Evolutionary conservation across 1,140 invertebrate genomes (phyloP), one percentile per base, ranked within the genome.

Genomic region (Dolichoris vasculosae): DNA sequence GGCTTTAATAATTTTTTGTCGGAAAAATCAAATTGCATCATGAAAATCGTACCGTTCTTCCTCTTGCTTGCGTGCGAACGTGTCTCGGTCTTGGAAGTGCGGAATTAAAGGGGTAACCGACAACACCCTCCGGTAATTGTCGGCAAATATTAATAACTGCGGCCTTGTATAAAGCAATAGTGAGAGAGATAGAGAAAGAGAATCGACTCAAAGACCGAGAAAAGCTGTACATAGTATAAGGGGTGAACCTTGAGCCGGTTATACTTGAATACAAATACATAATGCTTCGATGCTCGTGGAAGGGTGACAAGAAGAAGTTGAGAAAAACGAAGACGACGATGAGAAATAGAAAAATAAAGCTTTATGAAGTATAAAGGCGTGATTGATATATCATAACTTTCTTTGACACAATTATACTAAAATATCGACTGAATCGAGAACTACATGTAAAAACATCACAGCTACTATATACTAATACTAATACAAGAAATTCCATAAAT

Each of bases 71-170:
- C 35, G 43, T 35, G 76, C 64, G 88, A 90, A 92, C 90, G 91
- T 92, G 92, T 93, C 90, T 91, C 87, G 88, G 88, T 88, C 83
- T 88, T 69, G 80, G 84, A 83, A 86, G 86, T 82, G 84, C 87
- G 90, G 90, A 90, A 92, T 93, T 92, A 91, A 92, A 91, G 91
- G 91, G 92, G 90, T 90, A 88, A 82, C 83, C 83, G 86, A 23
- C 83, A 88, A 87, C 85, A 88, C 87, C 88, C 88, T 90, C 89
- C 89, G 90, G 89, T 93, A 93, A 93, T 93, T 93, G 92, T 93
- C 92, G 90, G 92, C 92, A 93, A 93, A 93, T 93, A 93, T 93
- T 93, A 93, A 93, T 93, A 93, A 93, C 90, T 91, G 90, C 87
- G 89, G 88, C 82, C 69, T 59, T 67, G 26, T 35, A 64, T 43